A percentile compares a stretch with the other conserved stretches of the same genome.
phyloP scores from a whole-genome alignment of 1,140 invertebrate genomes.

The Polypedilum vanderplanki region DNA sequence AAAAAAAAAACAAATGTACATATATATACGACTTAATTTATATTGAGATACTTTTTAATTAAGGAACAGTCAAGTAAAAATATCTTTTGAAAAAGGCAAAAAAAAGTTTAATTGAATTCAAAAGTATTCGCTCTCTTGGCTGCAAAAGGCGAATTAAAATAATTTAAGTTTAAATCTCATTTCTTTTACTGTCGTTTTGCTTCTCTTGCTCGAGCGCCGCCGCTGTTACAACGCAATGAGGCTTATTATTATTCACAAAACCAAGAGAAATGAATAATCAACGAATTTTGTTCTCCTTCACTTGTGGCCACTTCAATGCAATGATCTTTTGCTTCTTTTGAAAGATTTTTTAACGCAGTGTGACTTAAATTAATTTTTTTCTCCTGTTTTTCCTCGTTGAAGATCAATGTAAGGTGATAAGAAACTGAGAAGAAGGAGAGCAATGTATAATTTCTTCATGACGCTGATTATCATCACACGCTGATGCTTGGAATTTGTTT shows the following conservation, averaged over 20 bases:
- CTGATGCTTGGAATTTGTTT: not conserved
- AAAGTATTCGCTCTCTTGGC: not conserved
- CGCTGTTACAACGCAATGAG: not conserved
- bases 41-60: slow-evolving; percentile 28
- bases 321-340: not conserved
- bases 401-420: not conserved
- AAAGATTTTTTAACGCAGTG: slow-evolving; percentile 3
- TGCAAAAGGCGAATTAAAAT: not conserved
- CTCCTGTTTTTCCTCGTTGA: not conserved
- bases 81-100: slow-evolving; percentile 11
- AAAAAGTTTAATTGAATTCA: slow-evolving; percentile 25
- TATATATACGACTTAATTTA: slow-evolving; percentile 28
- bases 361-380: slow-evolving; percentile 9
- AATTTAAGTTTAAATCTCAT: slow-evolving; percentile 20
- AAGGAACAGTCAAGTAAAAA: slow-evolving; percentile 10
- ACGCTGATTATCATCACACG: slow-evolving; percentile 9
- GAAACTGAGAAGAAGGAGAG: not conserved
- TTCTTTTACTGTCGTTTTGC: not conserved
- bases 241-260: slow-evolving; percentile 14
- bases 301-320: too few species aligned
- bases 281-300: not conserved
- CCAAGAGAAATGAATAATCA: not conserved
- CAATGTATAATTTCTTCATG: slow-evolving; percentile 10
- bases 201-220: not conserved
- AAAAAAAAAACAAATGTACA: too few species aligned